Evolutionary conservation across 2,888 invertebrate genomes (phyloP).

Genomic region (Gerris lacustris): DNA sequence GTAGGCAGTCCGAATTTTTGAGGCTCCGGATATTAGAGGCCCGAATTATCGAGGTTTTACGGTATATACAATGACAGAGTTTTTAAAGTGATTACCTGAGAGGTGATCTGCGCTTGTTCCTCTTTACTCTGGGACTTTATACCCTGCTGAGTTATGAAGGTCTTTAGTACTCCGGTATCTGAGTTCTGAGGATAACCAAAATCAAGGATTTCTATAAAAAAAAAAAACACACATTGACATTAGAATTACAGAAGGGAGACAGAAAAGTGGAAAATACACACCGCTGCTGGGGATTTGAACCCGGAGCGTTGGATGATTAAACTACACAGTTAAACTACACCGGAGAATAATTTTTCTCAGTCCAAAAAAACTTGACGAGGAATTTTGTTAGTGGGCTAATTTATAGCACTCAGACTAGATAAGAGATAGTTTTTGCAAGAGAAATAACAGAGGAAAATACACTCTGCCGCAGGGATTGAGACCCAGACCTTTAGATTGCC

Average conservation of each 20-base stretch:
- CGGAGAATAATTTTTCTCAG: too few species aligned
- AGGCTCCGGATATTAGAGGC: too few species aligned
- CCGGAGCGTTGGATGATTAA: neutral
- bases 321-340: neutral
- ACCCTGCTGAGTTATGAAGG: conserved; percentile 98
- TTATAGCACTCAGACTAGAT: too few species aligned
- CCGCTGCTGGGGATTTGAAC: neutral
- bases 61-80: too few species aligned
- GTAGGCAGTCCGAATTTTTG: too few species aligned
- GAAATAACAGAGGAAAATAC: too few species aligned
- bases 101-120: conserved; percentile 98
- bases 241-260: neutral
- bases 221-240: conserved; percentile 17
- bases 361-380: too few species aligned
- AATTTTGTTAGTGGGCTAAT: too few species aligned
- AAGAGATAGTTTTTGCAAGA: too few species aligned
- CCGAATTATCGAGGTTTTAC: too few species aligned
- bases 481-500: too few species aligned
- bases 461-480: too few species aligned
- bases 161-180: conserved; percentile 96
- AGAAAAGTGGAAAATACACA: neutral
- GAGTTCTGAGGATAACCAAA: conserved; percentile 99
- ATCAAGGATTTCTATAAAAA: conserved; percentile 77
- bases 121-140: conserved; percentile 98
- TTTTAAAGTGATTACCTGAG: conserved; percentile 48